Evolutionary conservation across 2,113 vertebrate species (phyloP).

Genomic region (Aptenodytes patagonicus): DNA sequence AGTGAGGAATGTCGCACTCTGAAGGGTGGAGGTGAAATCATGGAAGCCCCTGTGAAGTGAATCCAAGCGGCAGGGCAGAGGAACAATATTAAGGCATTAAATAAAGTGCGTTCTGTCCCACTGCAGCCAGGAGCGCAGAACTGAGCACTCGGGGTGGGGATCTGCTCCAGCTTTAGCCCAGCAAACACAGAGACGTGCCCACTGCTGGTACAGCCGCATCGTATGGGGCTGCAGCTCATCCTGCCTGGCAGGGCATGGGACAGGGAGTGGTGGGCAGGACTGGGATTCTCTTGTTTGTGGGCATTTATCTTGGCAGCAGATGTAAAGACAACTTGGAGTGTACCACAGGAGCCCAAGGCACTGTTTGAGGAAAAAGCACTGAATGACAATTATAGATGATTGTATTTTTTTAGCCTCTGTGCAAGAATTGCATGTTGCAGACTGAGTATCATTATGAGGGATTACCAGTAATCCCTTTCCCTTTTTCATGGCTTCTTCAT

Average conservation of each 20-base stretch:
- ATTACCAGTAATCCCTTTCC: not conserved
- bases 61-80: not conserved
- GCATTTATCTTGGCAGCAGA: not conserved
- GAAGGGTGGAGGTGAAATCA: not conserved
- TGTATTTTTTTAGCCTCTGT: not conserved
- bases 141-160: accelerated
- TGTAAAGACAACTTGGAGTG: not conserved
- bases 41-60: not conserved
- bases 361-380: not conserved
- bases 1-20: accelerated
- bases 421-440: not conserved
- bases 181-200: accelerated
- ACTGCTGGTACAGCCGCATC: accelerated
- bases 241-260: accelerated
- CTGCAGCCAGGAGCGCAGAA: accelerated
- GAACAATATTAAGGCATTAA: no score
- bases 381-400: not conserved
- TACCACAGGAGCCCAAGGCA: not conserved
- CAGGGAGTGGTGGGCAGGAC: accelerated
- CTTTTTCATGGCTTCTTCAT: not conserved
- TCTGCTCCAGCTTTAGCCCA: not conserved
- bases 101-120: not conserved
- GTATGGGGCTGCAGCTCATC: accelerated
- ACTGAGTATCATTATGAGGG: not conserved
- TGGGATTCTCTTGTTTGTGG: not conserved